A percentile compares a stretch with the other conserved stretches of the same genome.
These are phyloP conservation scores for Isoperla grammatica DNA, from an alignment of 2,888 invertebrate genomes.

Conservation along the genomic window DNA sequence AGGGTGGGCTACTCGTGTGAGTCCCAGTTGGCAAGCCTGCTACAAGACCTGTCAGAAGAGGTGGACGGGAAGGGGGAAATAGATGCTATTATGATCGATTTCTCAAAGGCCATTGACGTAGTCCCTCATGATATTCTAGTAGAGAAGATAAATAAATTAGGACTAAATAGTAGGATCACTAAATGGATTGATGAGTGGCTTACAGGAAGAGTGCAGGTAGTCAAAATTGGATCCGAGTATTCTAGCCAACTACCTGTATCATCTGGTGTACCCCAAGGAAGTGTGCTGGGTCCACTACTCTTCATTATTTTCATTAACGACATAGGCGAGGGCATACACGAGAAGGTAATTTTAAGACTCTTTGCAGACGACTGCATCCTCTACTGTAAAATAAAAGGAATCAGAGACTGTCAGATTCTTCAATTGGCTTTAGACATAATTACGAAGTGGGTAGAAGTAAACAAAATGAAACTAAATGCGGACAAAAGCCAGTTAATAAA, in stretches of 20 bases:
- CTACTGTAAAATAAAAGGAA: not conserved
- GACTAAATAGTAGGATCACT: not conserved
- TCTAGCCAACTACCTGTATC: not conserved
- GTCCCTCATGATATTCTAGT: not conserved
- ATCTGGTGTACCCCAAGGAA: not conserved
- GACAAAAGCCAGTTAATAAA: conserved; percentile 5
- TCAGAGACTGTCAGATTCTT: not conserved
- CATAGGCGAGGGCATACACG: not conserved
- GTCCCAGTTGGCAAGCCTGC: not conserved
- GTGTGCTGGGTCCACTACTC: not conserved
- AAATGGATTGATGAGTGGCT: not conserved
- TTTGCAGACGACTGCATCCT: conserved; percentile 5
- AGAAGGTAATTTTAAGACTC: conserved; percentile 2
- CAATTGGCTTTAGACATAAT: not conserved
- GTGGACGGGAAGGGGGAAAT: not conserved
- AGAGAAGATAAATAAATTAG: not conserved
- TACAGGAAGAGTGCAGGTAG: not conserved
- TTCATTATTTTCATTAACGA: not conserved
- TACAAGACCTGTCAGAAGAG: not conserved
- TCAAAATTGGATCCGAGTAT: not conserved
- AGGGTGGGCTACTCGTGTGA: not conserved
- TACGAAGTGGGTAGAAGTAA: not conserved
- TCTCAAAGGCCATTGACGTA: conserved; percentile 2
- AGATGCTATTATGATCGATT: not conserved
- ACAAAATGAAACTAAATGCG: conserved; percentile 2